These are phyloP conservation scores for Phaethon lepturus DNA, from an alignment of 2,113 vertebrate genomes.

Conservation along the genomic window DNA sequence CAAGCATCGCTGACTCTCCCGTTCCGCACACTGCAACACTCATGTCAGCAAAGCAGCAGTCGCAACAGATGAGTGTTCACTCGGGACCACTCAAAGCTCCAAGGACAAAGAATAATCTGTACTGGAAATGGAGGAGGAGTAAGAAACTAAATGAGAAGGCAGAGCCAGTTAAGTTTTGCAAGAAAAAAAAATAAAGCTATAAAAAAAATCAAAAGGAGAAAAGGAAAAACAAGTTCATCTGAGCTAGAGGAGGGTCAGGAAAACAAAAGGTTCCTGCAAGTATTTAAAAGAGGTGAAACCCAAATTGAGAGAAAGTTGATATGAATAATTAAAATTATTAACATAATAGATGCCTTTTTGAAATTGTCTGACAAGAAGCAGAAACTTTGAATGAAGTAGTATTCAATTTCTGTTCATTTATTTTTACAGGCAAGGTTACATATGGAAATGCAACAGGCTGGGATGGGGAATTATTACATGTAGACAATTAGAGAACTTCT, in stretches of 20 bases:
- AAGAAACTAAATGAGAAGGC: constrained; percentile 60
- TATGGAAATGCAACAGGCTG: background rate
- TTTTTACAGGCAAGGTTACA: background rate
- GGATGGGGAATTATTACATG: background rate
- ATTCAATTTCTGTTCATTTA: background rate
- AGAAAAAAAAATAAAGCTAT: background rate
- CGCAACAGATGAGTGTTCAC: constrained; percentile 42
- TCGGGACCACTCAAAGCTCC: constrained; percentile 47
- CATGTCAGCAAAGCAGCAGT: constrained; percentile 50
- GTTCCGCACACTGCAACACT: background rate
- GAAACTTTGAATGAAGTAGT: background rate
- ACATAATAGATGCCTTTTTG: background rate
- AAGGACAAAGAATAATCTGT: constrained; percentile 58
- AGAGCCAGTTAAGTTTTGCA: constrained; percentile 38
- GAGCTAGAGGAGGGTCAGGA: background rate
- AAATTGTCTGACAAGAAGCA: background rate
- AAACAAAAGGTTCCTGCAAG: background rate
- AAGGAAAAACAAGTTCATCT: background rate
- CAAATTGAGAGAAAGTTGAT: background rate
- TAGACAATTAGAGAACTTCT: background rate
- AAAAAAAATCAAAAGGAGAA: background rate
- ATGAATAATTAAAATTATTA: background rate
- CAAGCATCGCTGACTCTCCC: constrained; percentile 54
- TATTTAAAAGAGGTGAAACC: background rate
- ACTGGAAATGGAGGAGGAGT: constrained; percentile 51